Evolutionary conservation across 64 coral and sea anemone genomes (phyloP).

Genomic region (Platygyra sinensis): DNA sequence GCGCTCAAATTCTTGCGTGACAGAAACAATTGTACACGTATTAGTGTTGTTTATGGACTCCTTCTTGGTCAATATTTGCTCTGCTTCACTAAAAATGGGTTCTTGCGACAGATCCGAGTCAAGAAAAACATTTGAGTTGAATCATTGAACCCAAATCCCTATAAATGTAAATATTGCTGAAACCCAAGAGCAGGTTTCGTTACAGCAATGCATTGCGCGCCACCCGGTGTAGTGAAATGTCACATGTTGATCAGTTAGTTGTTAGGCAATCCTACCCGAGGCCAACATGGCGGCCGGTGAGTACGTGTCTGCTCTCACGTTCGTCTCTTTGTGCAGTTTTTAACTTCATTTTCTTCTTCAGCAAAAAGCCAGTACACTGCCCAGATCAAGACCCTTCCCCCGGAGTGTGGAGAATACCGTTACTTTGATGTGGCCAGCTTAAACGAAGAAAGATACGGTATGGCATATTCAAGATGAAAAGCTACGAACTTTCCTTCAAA

Average conservation of each 20-base stretch:
- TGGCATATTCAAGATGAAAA: neutral
- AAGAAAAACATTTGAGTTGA: no score
- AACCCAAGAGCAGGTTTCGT: neutral
- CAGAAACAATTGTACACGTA: no score
- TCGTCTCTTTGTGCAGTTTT: neutral
- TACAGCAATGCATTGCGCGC: constrained; percentile 6
- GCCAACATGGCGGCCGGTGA: constrained; percentile 89
- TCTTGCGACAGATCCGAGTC: no score
- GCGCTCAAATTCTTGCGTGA: no score
- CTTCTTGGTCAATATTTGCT: no score
- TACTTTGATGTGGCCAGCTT: constrained; percentile 88
- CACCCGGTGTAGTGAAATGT: neutral
- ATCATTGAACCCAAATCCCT: no score
- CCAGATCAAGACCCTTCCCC: constrained; percentile 64
- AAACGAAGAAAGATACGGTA: constrained; percentile 76
- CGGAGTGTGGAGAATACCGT: constrained; percentile 74
- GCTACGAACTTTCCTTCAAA: no score
- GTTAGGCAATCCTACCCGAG: neutral
- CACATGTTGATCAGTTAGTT: neutral
- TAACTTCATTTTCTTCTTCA: constrained; percentile 37
- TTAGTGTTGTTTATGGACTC: no score
- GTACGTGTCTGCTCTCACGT: constrained; percentile 74
- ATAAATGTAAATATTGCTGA: neutral
- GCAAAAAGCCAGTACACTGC: constrained; percentile 64
- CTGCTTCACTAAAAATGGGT: no score